A percentile compares a stretch with the other conserved stretches of the same genome.
Evolutionary conservation across 2,113 vertebrate species (phyloP).

Genomic region (Cheirogaleus medius): DNA sequence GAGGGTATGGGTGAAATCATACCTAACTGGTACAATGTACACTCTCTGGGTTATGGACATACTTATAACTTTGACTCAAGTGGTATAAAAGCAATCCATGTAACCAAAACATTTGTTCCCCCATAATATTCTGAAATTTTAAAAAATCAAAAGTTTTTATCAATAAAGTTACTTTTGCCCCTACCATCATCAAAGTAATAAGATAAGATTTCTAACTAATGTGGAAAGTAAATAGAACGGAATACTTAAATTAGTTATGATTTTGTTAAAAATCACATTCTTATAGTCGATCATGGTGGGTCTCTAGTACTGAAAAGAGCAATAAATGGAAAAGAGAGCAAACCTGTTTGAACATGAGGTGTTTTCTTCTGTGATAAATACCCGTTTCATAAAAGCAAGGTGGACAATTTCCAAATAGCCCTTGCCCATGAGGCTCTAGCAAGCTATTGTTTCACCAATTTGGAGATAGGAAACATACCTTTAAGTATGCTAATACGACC

Average conservation of each 20-base stretch:
- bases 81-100: too few relatives aligned
- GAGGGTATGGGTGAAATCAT: too few relatives aligned
- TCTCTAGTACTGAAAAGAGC: background rate
- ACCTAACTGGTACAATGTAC: too few relatives aligned
- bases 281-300: background rate
- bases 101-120: too few relatives aligned
- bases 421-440: background rate
- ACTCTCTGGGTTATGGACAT: too few relatives aligned
- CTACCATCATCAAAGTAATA: background rate
- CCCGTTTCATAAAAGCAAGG: background rate
- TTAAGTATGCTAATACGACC: background rate
- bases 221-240: background rate
- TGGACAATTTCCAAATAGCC: background rate
- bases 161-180: background rate
- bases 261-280: background rate
- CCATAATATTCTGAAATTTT: too few relatives aligned
- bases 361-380: background rate
- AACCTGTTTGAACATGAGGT: background rate
- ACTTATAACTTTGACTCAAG: too few relatives aligned
- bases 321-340: background rate
- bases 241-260: background rate
- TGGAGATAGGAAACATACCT: background rate
- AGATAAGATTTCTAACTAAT: background rate
- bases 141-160: background rate
- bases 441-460: background rate